phyloP scores from a whole-genome alignment of 2,113 vertebrate species.

The Ammodytes dubius region DNA sequence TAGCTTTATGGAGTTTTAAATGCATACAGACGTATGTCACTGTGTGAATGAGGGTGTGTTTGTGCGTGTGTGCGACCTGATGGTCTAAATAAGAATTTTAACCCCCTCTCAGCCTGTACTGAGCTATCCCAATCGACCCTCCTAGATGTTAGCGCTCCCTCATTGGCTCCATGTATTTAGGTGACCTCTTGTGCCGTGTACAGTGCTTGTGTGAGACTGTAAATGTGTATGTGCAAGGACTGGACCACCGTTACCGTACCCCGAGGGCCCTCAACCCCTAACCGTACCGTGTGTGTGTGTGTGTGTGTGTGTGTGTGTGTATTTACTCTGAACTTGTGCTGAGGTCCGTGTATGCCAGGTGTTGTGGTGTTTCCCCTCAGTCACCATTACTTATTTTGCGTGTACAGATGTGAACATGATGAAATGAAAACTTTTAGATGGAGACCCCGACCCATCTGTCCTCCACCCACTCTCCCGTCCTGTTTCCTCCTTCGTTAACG shows the following conservation, averaged over 20 bases:
- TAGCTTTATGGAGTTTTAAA: slow-evolving; percentile 92
- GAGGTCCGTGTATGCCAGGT: slow-evolving; percentile 97
- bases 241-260: slow-evolving; percentile 61
- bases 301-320: slow-evolving; percentile 90
- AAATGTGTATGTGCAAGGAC: slow-evolving; percentile 91
- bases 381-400: slow-evolving; percentile 87
- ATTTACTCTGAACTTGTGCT: slow-evolving; percentile 90
- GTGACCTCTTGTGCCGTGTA: slow-evolving; percentile 96
- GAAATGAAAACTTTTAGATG: slow-evolving; percentile 87
- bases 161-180: slow-evolving; percentile 93
- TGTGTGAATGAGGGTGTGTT: slow-evolving; percentile 70
- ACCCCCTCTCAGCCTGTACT: slow-evolving; percentile 86
- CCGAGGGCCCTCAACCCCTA: slow-evolving; percentile 65
- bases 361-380: slow-evolving; percentile 96
- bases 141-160: slow-evolving; percentile 90
- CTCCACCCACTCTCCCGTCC: slow-evolving; percentile 76
- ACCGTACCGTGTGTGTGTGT: slow-evolving; percentile 76
- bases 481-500: slow-evolving; percentile 46
- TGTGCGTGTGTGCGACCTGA: slow-evolving; percentile 49
- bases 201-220: slow-evolving; percentile 98
- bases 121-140: slow-evolving; percentile 87
- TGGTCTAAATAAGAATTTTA: slow-evolving; percentile 82
- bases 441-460: slow-evolving; percentile 86
- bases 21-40: slow-evolving; percentile 90
- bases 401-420: slow-evolving; percentile 92